A percentile compares a stretch with the other conserved stretches of the same genome.
Evolutionary conservation across 2,888 invertebrate genomes (phyloP).

Genomic region (Limnephilus rhombicus): DNA sequence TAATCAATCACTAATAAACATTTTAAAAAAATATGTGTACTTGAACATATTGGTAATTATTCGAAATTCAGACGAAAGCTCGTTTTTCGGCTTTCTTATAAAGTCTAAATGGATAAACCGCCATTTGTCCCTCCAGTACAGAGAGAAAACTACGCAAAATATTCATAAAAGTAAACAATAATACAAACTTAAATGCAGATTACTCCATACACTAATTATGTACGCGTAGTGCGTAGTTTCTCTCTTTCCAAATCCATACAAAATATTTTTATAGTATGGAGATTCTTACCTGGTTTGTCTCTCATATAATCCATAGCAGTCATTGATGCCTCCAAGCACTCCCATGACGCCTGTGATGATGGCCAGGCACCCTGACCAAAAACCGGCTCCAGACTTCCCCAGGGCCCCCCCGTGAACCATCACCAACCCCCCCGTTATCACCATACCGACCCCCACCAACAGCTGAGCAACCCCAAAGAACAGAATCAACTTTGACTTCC

Average conservation of each 20-base stretch:
- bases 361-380: slow-evolving; percentile 83
- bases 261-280: no score
- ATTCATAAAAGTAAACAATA: background rate
- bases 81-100: no score
- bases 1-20: no score
- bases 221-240: no score
- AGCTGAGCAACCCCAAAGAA: slow-evolving; percentile 80
- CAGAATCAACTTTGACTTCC: slow-evolving; percentile 73
- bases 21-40: no score
- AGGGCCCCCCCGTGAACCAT: slow-evolving; percentile 80
- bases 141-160: background rate
- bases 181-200: background rate
- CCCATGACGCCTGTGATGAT: slow-evolving; percentile 81
- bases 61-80: no score
- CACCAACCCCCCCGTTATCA: slow-evolving; percentile 81
- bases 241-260: no score
- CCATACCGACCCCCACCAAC: slow-evolving; percentile 80
- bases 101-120: background rate
- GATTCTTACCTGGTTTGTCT: slow-evolving; percentile 61
- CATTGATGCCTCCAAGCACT: slow-evolving; percentile 79
- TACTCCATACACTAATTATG: background rate
- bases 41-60: no score
- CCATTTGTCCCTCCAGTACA: background rate
- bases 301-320: slow-evolving; percentile 75
- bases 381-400: slow-evolving; percentile 80